These are phyloP conservation scores for Folsomia candida DNA, from an alignment of 2,888 invertebrate species.

Conservation along the genomic window DNA sequence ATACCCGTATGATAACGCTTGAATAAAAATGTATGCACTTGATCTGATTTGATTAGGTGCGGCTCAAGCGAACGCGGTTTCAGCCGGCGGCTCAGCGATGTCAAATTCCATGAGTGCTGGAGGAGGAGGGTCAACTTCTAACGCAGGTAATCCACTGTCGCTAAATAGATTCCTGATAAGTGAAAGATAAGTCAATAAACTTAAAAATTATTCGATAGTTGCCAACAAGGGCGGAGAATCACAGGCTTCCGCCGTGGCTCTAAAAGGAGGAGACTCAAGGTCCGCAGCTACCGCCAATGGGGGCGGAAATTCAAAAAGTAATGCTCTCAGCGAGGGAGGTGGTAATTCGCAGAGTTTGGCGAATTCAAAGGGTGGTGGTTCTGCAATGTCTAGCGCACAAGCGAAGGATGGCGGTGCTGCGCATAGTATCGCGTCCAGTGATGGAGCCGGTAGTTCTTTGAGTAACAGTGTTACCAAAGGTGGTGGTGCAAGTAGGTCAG, in stretches of 20 bases:
- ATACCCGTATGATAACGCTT: neutral
- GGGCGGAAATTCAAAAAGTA: slow-evolving; percentile 6
- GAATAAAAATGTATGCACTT: neutral
- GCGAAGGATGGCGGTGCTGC: slow-evolving; percentile 17
- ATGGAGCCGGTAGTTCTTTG: neutral
- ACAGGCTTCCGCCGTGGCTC: neutral
- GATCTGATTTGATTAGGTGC: neutral
- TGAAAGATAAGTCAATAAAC: neutral
- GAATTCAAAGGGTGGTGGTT: slow-evolving; percentile 7
- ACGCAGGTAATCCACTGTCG: no score
- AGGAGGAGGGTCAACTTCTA: slow-evolving; percentile 5
- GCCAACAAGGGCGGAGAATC: slow-evolving; percentile 10
- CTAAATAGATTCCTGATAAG: neutral
- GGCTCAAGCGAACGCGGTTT: slow-evolving; percentile 14
- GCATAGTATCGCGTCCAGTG: slow-evolving; percentile 6
- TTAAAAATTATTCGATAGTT: neutral
- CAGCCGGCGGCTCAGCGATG: slow-evolving; percentile 3
- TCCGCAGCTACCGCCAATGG: slow-evolving; percentile 16
- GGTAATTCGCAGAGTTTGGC: slow-evolving; percentile 13
- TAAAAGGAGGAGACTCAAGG: slow-evolving; percentile 7
- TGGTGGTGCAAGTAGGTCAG: slow-evolving; percentile 2
- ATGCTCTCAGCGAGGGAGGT: slow-evolving; percentile 6
- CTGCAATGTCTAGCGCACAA: slow-evolving; percentile 10
- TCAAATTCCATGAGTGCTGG: slow-evolving; percentile 15
- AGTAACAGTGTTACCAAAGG: slow-evolving; percentile 12